Evolutionary conservation across 2,888 invertebrate species (phyloP), one percentile per base, ranked within the genome.

Genomic region (Chaetogeoica ovagalla): DNA sequence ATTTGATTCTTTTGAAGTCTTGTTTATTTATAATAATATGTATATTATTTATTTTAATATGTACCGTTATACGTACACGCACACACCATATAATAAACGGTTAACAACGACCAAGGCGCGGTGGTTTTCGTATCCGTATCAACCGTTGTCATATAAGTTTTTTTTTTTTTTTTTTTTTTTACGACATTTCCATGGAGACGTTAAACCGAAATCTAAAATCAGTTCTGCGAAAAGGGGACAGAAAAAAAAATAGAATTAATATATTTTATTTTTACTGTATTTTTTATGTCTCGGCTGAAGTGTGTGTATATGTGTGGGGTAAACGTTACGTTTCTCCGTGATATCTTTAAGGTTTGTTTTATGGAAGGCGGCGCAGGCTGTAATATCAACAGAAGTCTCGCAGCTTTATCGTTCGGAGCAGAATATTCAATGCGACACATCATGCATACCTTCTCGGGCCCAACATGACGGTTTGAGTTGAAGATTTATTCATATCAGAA

Each of bases 151-250:
- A 30, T 52, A 55, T 30, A 30, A 19, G 30, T 30, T 30, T 30
- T 11, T 57, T 70, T 39, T 13, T 70, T 55, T 39, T 13, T 70
- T 55, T 19, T 57, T 70, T 39, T 13, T 70, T 57, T 57, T 57
- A 70, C n/a, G 48, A 62, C 48, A 73, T 60, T 60, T 73, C 60
- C 62, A 73, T n/a, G 30, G 60, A 62, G 72, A 73, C 48, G n/a
- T 57, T 39, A 57, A 23, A 70, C 57, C 17, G n/a, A 57, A 70
- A 70, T 70, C 70, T 9, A 37, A 68, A 70, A 39, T 70, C 55
- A 19, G 39, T 70, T 37, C 55, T 21, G 37, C 6, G 4, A 39
- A 63, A n/a, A 70, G 37, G 3, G 37, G n/a, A 55, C 19, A 5
- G 17, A 30, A 19, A 23, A 69, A 55, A 30, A 52, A 15, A 69